Base-by-base conservation (phyloP, 2,888 invertebrate species). In the Drosophila pseudotakahashii region DNA sequence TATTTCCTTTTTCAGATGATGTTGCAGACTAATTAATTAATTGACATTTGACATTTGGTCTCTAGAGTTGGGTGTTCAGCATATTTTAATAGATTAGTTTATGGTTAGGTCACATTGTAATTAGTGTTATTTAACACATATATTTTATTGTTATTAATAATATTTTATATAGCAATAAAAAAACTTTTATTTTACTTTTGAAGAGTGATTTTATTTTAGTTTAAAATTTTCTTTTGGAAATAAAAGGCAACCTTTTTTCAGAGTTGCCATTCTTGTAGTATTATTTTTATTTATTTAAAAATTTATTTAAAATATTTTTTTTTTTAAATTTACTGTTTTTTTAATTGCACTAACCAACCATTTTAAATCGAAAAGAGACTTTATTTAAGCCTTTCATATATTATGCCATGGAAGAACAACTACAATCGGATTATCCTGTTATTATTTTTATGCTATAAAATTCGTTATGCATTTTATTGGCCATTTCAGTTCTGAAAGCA, bases 391-490 rank as follows among this genome's bases (percentile, higher is more conserved):
- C 1, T n/a, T 7, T 7, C 30, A 19, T 19, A 19, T 19, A 19
- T 19, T 19, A 2, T 19, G 19, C 2, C 19, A 19, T 2, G 2
- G 1, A 19, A 2, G 2, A 19, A 19, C 19, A 34, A 5, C 9
- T 14, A 14, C 10, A 37, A 16, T 37, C 4, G 14, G 32, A 60
- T 60, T 55, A 36, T 32, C 19, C 55, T 3, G 10, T 26, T 26
- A n/a, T 7, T 14, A 45, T 34, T 55, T 34, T 47, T 47, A n/a
- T 10, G 7, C 0, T n/a, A 30, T 37, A 4, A 58, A 58, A 19
- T 19, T 16, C 13, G 4, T 7, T 32, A 39, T 48, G 39, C 41
- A 48, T 30, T 61, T 62, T 34, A 47, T 62, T 59, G 45, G 11
- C 30, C 10, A 14, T 47, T 58, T 32, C 32, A 13, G 30, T 39